phyloP scores from a whole-genome alignment of 2,113 vertebrate genomes.

The Acrocephalus kingi region DNA sequence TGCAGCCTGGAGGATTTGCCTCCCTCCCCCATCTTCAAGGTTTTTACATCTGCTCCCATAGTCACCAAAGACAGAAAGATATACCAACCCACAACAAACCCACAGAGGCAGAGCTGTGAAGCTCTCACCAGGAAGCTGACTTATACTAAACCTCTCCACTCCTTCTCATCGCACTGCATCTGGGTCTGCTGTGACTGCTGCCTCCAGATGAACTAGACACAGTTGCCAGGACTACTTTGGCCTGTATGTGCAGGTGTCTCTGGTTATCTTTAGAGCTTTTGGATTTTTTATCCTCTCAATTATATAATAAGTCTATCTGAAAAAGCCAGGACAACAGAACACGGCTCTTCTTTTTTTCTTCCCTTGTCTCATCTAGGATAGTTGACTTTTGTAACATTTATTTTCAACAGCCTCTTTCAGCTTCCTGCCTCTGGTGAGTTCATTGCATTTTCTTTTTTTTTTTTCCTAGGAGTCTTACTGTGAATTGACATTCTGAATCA shows the following conservation, averaged over 20 bases:
- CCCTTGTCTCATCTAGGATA: not conserved
- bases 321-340: not conserved
- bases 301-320: not conserved
- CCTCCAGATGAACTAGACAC: not conserved
- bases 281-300: not conserved
- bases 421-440: conserved; percentile 62
- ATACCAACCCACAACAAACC: conserved; percentile 31
- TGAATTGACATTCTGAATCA: not conserved
- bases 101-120: conserved; percentile 37
- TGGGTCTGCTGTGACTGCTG: conserved; percentile 10
- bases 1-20: not conserved
- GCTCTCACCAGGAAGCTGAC: conserved; percentile 72
- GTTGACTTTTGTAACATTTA: conserved; percentile 17
- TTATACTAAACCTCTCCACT: conserved; percentile 53
- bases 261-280: not conserved
- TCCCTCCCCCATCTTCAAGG: not conserved
- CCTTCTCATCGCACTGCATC: conserved; percentile 41
- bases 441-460: not conserved
- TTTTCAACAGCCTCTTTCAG: conserved; percentile 19
- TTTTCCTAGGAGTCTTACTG: not conserved
- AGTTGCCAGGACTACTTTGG: not conserved
- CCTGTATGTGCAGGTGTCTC: not conserved
- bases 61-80: conserved; percentile 18
- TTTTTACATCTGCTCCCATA: not conserved
- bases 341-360: not conserved